Conservation (phyloP, 2,888 invertebrate species). For the Caenorhabditis sinica region DNA sequence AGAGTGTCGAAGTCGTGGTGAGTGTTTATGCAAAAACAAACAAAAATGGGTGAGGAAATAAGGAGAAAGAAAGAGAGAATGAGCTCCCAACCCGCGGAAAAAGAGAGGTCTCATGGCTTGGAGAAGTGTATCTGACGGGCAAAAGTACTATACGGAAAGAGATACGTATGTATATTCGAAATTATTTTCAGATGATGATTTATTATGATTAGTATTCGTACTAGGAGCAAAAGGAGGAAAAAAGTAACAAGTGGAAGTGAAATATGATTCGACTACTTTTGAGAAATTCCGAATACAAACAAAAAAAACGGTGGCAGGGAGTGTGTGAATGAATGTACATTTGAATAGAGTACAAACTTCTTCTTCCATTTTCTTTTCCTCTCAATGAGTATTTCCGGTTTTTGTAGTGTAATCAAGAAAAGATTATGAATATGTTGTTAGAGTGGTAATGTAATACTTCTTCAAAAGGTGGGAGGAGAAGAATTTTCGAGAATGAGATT, state of each 20-base stretch:
- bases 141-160: constrained; percentile 34
- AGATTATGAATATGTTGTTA: constrained; percentile 40
- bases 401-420: constrained; percentile 33
- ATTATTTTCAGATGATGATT: constrained; percentile 11
- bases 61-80: constrained; percentile 6
- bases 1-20: constrained; percentile 62
- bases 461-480: neutral
- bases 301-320: neutral
- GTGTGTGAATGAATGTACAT: constrained; percentile 32
- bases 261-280: constrained; percentile 43
- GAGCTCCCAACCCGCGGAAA: constrained; percentile 48
- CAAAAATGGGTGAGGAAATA: constrained; percentile 57
- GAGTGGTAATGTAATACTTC: constrained; percentile 22
- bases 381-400: constrained; percentile 20
- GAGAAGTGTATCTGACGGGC: constrained; percentile 52
- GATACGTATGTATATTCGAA: constrained; percentile 24
- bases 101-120: constrained; percentile 38
- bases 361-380: constrained; percentile 22
- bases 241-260: constrained; percentile 9
- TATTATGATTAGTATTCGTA: neutral
- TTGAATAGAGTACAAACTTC: constrained; percentile 33
- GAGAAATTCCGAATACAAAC: constrained; percentile 32
- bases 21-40: constrained; percentile 69
- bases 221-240: neutral
- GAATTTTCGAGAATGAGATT: constrained; percentile 22